Base-by-base conservation (phyloP, 2,888 invertebrate species). In the Harpalus rubripes region DNA sequence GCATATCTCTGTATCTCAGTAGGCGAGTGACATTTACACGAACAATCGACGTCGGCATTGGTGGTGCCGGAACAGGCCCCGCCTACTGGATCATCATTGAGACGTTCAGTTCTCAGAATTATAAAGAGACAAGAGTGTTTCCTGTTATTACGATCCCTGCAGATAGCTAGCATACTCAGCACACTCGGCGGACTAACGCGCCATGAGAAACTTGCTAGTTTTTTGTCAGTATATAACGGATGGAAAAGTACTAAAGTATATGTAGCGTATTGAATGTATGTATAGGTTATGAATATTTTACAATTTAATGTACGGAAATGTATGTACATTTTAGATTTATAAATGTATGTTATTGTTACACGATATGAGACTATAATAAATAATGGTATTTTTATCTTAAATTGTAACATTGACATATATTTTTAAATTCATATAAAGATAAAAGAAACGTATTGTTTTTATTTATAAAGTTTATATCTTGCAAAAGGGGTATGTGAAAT, bases 21-120 rank as follows among this genome's bases (percentile, higher is more conserved):
- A 22, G 63, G 63, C 18, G 80, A 80, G 63, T 80, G 80, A 80
- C 80, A 80, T 39, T 79, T 61, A 79, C 61, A 61, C 41, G 61
- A 80, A 61, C 63, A 80, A 63, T 80, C 61, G 41, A 22, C 80
- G 63, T 80, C 61, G 41, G 44, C 80, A 80, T 80, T 80, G 80
- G 80, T 16, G 61, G 61, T 80, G 44, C 18, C 63, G 63, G 44
- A 63, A 63, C 22, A 59, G 5, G 80, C 80, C 59, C 80, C 80
- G 61, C 80, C 80, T 10, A 44, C 44, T 74, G 72, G 72, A 74
- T 74, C 72, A 74, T 74, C 72, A 74, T 74, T 74, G 72, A 41
- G 72, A 74, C 44, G 41, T 74, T 44, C 44, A 41, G 44, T 74
- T 74, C 72, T 74, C 72, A 74, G 72, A 74, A 74, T 44, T 74